Evolutionary conservation across 2,888 invertebrate species (phyloP).

Genomic region (Xylocampa areola): DNA sequence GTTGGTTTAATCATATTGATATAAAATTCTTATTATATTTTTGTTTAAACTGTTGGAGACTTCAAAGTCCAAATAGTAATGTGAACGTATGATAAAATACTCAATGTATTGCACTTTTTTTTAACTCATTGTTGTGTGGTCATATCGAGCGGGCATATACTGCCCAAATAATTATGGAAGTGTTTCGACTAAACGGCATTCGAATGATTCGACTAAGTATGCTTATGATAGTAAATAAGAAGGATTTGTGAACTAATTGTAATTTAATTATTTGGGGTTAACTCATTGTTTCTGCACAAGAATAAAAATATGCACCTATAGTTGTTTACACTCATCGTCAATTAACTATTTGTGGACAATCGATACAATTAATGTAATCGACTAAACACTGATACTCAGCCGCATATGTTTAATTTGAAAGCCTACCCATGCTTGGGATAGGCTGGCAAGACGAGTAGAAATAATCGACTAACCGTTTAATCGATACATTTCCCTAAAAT

Average conservation of each 20-base stretch:
- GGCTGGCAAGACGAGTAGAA: neutral
- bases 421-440: neutral
- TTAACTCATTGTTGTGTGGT: constrained; percentile 1
- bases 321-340: too few species aligned
- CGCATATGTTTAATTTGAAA: neutral
- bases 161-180: neutral
- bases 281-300: constrained; percentile 2
- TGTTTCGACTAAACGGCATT: constrained; percentile 26
- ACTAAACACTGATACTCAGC: constrained; percentile 11
- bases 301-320: constrained; percentile 13
- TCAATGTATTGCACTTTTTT: constrained; percentile 4
- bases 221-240: too few species aligned
- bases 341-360: constrained; percentile 20
- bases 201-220: neutral
- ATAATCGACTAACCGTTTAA: constrained; percentile 3
- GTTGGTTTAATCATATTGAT: too few species aligned
- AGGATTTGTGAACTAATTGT: constrained; percentile 17
- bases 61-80: neutral
- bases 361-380: neutral
- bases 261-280: constrained; percentile 5
- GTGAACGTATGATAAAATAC: constrained; percentile 12
- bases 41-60: neutral
- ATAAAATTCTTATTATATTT: too few species aligned
- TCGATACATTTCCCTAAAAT: constrained; percentile 27
- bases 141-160: neutral